These are phyloP conservation scores for Otocyon megalotis DNA, from an alignment of 2,113 vertebrate species.

Conservation along the genomic window DNA sequence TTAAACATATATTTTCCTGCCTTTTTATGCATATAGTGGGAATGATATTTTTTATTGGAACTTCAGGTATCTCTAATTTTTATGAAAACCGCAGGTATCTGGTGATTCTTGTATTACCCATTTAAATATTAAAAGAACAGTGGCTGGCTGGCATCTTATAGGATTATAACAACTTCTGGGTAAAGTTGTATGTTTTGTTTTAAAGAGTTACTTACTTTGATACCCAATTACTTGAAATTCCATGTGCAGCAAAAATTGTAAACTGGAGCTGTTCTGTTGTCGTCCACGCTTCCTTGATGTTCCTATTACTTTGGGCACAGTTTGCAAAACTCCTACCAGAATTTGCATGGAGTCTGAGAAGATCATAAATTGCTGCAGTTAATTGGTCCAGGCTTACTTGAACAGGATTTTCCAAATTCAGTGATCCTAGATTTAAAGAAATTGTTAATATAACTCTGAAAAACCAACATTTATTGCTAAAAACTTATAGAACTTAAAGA, in stretches of 20 bases:
- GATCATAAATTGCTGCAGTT: constrained; percentile 92
- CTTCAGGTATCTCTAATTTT: constrained; percentile 46
- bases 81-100: constrained; percentile 46
- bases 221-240: constrained; percentile 94
- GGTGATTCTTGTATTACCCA: background rate
- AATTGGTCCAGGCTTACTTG: constrained; percentile 90
- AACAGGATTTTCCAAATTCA: constrained; percentile 87
- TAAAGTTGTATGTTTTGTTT: constrained; percentile 20
- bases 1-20: constrained; percentile 51
- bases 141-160: background rate
- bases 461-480: constrained; percentile 23
- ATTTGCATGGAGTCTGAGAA: constrained; percentile 92
- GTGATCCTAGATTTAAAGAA: constrained; percentile 82
- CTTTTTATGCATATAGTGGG: background rate
- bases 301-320: constrained; percentile 72
- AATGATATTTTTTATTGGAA: constrained; percentile 29
- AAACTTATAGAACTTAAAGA: constrained; percentile 71
- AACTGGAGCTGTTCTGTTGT: constrained; percentile 96
- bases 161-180: background rate
- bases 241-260: constrained; percentile 95
- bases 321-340: constrained; percentile 83
- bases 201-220: constrained; percentile 91
- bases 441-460: constrained; percentile 62
- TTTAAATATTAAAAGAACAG: constrained; percentile 40
- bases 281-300: constrained; percentile 91